These are phyloP conservation scores for Cyclophora punctaria DNA, from an alignment of 2,888 invertebrate genomes.

Conservation along the genomic window DNA sequence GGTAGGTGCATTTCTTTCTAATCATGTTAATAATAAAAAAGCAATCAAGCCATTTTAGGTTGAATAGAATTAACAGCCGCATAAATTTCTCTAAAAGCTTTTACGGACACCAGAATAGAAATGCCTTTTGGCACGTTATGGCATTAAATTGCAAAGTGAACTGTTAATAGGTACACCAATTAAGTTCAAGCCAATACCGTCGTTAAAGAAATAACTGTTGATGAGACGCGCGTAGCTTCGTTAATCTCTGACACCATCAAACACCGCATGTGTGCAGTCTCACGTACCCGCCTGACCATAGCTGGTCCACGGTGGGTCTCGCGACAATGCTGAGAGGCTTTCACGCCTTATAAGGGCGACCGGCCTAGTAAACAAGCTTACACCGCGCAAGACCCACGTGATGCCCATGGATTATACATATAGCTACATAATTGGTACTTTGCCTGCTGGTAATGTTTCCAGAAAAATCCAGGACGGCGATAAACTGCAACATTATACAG, in stretches of 20 bases:
- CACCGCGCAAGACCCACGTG: conserved; percentile 50
- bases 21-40: no score
- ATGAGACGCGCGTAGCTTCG: conserved; percentile 23
- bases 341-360: conserved; percentile 66
- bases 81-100: not conserved
- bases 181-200: not conserved
- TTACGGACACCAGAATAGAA: not conserved
- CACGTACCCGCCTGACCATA: conserved; percentile 48
- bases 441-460: conserved; percentile 26
- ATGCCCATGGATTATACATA: conserved; percentile 55
- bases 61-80: not conserved
- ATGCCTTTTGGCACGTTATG: not conserved
- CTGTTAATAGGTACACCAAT: not conserved
- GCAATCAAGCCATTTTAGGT: not conserved
- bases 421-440: conserved; percentile 56
- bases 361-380: conserved; percentile 60
- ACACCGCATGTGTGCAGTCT: conserved; percentile 36
- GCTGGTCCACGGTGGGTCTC: conserved; percentile 45
- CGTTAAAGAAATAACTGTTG: conserved; percentile 11
- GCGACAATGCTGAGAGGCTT: conserved; percentile 68
- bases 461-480: not conserved
- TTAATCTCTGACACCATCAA: conserved; percentile 41
- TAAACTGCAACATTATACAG: no score
- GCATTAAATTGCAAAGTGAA: not conserved
- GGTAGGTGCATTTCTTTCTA: no score